These are phyloP conservation scores for Pollimyrus isidori DNA, from an alignment of 2,113 vertebrate species.

Conservation along the genomic window DNA sequence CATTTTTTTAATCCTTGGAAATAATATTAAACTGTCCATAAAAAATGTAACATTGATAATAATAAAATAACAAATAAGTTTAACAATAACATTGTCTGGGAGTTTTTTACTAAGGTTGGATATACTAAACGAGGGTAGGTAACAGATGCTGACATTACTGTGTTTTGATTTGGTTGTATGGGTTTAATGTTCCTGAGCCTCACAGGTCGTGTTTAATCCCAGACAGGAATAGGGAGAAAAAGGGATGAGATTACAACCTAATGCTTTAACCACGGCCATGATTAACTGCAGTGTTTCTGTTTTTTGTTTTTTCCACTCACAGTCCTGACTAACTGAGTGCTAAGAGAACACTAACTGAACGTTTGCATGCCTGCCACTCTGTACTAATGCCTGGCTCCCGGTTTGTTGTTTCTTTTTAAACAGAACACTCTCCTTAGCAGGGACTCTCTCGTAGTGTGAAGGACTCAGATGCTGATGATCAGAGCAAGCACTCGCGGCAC, in stretches of 20 bases:
- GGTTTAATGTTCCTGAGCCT: not conserved
- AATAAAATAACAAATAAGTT: slow-evolving; percentile 2
- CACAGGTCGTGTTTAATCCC: not conserved
- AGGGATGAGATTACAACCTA: not conserved
- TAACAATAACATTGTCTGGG: not conserved
- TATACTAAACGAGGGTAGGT: not conserved
- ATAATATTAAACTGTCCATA: not conserved
- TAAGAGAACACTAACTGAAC: not conserved
- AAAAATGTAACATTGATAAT: not conserved
- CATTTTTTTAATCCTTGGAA: not conserved
- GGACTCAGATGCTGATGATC: not conserved
- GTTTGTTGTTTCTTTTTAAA: slow-evolving; percentile 22
- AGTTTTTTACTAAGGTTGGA: not conserved
- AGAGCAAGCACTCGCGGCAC: not conserved
- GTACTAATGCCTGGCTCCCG: slow-evolving; percentile 6
- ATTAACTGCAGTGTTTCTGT: not conserved
- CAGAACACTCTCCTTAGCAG: slow-evolving; percentile 63
- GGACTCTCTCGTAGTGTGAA: slow-evolving; percentile 64
- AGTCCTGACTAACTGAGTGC: slow-evolving; percentile 3
- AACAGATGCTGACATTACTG: not conserved
- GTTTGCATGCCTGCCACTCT: slow-evolving; percentile 10
- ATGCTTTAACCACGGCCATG: not conserved
- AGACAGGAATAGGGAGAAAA: not conserved
- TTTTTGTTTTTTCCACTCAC: not conserved
- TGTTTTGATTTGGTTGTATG: not conserved